phyloP scores from a whole-genome alignment of 2,888 invertebrate species.

The Eudemis profundana region DNA sequence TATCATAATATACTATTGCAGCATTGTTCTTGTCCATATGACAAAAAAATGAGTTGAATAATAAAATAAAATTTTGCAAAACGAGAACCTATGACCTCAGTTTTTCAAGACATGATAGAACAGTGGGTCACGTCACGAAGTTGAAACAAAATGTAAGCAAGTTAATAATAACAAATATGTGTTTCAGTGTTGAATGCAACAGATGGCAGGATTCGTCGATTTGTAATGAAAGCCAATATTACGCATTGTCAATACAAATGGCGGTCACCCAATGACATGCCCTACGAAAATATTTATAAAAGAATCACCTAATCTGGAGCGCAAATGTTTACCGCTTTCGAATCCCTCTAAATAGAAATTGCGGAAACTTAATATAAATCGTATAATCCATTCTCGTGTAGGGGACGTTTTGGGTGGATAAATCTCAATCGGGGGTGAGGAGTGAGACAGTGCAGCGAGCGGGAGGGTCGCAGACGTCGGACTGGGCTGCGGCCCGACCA shows the following conservation, averaged over 20 bases:
- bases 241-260: slow-evolving; percentile 78
- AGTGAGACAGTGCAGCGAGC: slow-evolving; percentile 61
- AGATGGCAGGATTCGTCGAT: slow-evolving; percentile 70
- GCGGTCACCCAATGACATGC: slow-evolving; percentile 65
- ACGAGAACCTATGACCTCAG: background rate
- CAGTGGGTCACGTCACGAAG: background rate
- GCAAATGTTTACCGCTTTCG: slow-evolving; percentile 69
- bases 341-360: slow-evolving; percentile 80
- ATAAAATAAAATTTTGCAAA: background rate
- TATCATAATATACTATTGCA: background rate
- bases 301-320: slow-evolving; percentile 65
- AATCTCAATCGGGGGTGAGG: slow-evolving; percentile 82
- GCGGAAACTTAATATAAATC: slow-evolving; percentile 85
- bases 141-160: background rate
- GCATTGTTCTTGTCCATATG: background rate
- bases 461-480: slow-evolving; percentile 70
- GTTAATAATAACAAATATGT: background rate
- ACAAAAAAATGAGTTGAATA: background rate
- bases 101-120: background rate
- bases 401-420: slow-evolving; percentile 81
- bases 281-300: slow-evolving; percentile 77
- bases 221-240: slow-evolving; percentile 69
- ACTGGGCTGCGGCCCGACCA: slow-evolving; percentile 72
- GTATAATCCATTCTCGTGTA: slow-evolving; percentile 79
- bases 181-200: slow-evolving; percentile 54